A percentile compares a stretch with the other conserved stretches of the same genome.
Evolutionary conservation across 2,797 vertebrate species (phyloP).

Genomic region (Sphaeramia orbicularis): DNA sequence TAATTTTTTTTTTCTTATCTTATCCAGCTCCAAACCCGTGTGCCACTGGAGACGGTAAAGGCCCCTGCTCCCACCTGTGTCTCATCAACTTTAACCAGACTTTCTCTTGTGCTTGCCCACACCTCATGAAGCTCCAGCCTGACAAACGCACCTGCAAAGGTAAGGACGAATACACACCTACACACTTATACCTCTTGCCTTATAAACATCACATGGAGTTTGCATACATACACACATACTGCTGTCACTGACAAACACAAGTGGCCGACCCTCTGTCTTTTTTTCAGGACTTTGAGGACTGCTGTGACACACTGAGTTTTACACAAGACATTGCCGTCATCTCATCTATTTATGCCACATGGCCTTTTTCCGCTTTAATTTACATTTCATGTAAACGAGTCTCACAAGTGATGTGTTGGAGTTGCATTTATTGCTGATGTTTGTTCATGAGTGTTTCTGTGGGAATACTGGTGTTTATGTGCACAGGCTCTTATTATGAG

Average conservation of each 20-base stretch:
- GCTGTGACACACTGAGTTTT: background rate
- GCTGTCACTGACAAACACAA: background rate
- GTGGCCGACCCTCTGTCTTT: background rate
- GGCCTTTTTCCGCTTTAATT: conserved; percentile 24
- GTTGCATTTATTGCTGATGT: conserved; percentile 26
- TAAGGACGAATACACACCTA: conserved; percentile 61
- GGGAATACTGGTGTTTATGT: conserved; percentile 5
- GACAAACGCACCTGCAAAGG: conserved; percentile 95
- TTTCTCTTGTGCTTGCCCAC: conserved; percentile 94
- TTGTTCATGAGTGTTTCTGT: conserved; percentile 32
- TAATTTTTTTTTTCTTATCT: conserved; percentile 6
- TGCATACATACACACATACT: background rate
- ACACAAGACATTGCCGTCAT: conserved; percentile 9
- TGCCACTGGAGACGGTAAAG: conserved; percentile 88
- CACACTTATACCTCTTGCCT: background rate
- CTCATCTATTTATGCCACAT: conserved; percentile 18
- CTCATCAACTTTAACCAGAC: conserved; percentile 98
- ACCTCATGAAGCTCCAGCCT: conserved; percentile 95
- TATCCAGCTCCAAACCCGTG: conserved; percentile 94
- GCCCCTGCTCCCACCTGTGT: conserved; percentile 95
- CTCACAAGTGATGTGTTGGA: conserved; percentile 15
- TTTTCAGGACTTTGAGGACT: conserved; percentile 11
- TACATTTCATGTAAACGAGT: conserved; percentile 28
- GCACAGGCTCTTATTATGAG: background rate
- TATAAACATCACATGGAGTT: background rate